Evolutionary conservation across 2,888 invertebrate species (phyloP), one percentile per base, ranked within the genome.

Genomic region (Lumbricus terrestris): DNA sequence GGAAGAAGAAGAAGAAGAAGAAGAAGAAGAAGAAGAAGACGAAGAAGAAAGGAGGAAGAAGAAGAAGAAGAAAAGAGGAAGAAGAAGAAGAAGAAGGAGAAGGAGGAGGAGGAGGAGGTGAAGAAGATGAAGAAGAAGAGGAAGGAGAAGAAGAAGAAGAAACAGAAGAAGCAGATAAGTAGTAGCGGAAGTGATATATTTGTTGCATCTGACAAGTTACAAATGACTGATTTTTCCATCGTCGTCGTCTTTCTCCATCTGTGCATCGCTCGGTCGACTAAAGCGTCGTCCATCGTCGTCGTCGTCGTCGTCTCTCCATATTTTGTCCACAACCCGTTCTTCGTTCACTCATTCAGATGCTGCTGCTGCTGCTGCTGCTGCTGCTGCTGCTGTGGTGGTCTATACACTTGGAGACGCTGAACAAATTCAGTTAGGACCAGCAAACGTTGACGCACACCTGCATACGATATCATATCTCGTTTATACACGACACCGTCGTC

Each of bases 401-500:
- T 18, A 18, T 23, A 47, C 47, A 18, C 20, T 20, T 23, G 47
- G 4, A 15, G 69, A 2, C 69, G 69, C 29, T 8, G 6, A 69
- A 69, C 69, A 69, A 69, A 69, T 69, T 69, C 69, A 69, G 69
- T 69, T 69, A 69, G 69, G n/a, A 69, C n/a, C 69, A 4, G 69
- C 69, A 69, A 69, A n/a, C 69, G 69, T 69, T 13, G 69, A 69
- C 69, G n/a, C 69, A 11, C 69, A 69, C 69, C 69, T 69, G 69
- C 85, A 85, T 85, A 85, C 85, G 85, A 37, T 85, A 85, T 85
- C 16, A 85, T 85, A 85, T 85, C n/a, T n/a, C n/a, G n/a, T n/a
- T n/a, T n/a, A n/a, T n/a, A n/a, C n/a, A n/a, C n/a, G n/a, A n/a
- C n/a, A n/a, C n/a, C n/a, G n/a, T n/a, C n/a, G 29, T 35, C 85